Percentiles rank a stretch among this genome's conserved stretches.
Evolutionary conservation across 1,140 invertebrate species (phyloP).

Genomic region (Ladona fulva): DNA sequence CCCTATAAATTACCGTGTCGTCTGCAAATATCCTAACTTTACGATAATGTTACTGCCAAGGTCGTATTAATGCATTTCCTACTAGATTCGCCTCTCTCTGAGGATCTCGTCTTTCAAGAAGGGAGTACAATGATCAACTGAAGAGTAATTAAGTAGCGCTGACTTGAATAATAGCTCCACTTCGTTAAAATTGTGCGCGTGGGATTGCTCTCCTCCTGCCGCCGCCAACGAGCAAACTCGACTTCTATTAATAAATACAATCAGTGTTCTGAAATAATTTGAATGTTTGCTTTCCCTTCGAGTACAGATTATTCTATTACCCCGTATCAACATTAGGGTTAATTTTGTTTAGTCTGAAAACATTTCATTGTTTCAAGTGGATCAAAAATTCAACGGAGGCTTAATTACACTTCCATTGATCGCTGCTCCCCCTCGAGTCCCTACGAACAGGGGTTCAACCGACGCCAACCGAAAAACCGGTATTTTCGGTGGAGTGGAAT

Average conservation of each 20-base stretch:
- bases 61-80: no score
- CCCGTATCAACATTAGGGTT: slow-evolving; percentile 29
- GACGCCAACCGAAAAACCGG: no score
- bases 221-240: neutral
- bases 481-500: no score
- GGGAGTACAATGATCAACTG: no score
- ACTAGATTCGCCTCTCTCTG: no score
- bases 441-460: no score
- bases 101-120: no score
- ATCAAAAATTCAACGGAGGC: slow-evolving; percentile 24
- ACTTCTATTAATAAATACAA: slow-evolving; percentile 24
- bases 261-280: slow-evolving; percentile 25
- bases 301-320: slow-evolving; percentile 26
- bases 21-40: no score
- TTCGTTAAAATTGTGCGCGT: neutral
- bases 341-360: slow-evolving; percentile 33
- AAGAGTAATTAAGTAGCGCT: neutral
- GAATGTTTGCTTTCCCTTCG: slow-evolving; percentile 22
- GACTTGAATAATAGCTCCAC: neutral
- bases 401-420: slow-evolving; percentile 20
- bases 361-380: slow-evolving; percentile 26
- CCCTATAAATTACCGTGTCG: no score
- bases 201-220: no score
- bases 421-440: neutral
- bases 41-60: no score